Evolutionary conservation across 2,113 vertebrate species (phyloP).

Genomic region (Empidonax traillii): DNA sequence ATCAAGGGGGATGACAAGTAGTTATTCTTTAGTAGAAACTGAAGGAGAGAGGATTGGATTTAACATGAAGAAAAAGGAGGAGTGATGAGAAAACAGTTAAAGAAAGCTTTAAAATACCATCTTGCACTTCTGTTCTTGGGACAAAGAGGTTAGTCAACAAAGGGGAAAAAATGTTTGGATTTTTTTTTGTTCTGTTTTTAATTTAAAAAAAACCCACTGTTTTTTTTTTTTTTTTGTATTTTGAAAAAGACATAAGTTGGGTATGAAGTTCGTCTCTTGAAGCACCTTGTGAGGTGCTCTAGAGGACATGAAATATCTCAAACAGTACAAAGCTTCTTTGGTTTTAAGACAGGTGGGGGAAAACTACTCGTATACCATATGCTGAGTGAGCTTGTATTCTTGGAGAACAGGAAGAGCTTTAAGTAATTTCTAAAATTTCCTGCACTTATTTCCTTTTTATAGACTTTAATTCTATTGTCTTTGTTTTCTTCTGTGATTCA

Average conservation of each 20-base stretch:
- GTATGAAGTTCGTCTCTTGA: not conserved
- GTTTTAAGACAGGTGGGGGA: not conserved
- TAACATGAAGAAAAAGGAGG: not conserved
- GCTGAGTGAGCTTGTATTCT: not conserved
- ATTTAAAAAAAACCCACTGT: accelerated
- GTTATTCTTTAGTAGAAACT: not conserved
- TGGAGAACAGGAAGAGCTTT: not conserved
- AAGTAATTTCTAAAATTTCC: not conserved
- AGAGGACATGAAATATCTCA: not conserved
- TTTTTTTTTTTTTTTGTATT: not conserved
- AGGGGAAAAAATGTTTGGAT: too few species aligned
- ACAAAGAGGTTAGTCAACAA: not conserved
- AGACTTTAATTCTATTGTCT: not conserved
- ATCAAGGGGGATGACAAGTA: not conserved
- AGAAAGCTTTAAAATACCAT: not conserved
- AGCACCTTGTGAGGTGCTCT: not conserved
- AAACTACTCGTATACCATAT: not conserved
- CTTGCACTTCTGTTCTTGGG: not conserved
- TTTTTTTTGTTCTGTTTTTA: not conserved
- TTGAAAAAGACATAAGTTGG: not conserved
- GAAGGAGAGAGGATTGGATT: not conserved
- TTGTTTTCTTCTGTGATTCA: not conserved
- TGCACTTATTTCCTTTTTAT: not conserved
- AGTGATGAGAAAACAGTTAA: not conserved
- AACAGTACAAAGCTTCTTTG: not conserved